phyloP scores from a whole-genome alignment of 2,113 vertebrate genomes.

The Theristicus caerulescens region DNA sequence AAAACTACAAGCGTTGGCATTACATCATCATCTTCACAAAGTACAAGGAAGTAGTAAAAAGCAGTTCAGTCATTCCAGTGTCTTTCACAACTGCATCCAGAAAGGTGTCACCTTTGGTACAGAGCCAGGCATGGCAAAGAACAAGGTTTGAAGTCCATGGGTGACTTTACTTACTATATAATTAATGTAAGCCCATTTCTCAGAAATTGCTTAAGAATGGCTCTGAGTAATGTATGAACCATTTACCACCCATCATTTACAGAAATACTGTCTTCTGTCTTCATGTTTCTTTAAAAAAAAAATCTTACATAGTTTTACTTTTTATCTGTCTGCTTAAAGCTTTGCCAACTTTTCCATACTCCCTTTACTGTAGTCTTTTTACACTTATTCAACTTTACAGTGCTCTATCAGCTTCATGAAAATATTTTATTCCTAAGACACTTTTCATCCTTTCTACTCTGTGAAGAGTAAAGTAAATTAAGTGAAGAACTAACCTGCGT shows the following conservation, averaged over 20 bases:
- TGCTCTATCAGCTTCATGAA: not conserved
- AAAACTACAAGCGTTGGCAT: not conserved
- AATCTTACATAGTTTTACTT: not conserved
- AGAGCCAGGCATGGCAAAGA: not conserved
- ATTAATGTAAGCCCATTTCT: not conserved
- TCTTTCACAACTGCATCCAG: not conserved
- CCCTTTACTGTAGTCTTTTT: not conserved
- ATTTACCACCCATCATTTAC: not conserved
- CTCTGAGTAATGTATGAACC: not conserved
- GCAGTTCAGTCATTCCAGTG: not conserved
- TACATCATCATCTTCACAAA: not conserved
- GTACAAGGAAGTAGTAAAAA: not conserved
- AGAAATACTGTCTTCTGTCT: not conserved
- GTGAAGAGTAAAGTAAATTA: not conserved
- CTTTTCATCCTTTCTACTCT: not conserved
- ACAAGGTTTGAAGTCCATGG: slow-evolving; percentile 24
- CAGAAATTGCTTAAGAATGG: not conserved
- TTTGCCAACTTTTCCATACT: not conserved
- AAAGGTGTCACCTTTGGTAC: not conserved
- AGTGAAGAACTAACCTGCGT: not conserved
- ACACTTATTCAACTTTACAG: not conserved
- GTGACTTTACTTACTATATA: not conserved
- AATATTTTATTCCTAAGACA: not conserved
- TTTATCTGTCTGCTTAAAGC: not conserved
- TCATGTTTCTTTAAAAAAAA: not conserved